Evolutionary conservation across 2,888 invertebrate species (phyloP), one percentile per base, ranked within the genome.

Genomic region (Platycnemis pennipes): DNA sequence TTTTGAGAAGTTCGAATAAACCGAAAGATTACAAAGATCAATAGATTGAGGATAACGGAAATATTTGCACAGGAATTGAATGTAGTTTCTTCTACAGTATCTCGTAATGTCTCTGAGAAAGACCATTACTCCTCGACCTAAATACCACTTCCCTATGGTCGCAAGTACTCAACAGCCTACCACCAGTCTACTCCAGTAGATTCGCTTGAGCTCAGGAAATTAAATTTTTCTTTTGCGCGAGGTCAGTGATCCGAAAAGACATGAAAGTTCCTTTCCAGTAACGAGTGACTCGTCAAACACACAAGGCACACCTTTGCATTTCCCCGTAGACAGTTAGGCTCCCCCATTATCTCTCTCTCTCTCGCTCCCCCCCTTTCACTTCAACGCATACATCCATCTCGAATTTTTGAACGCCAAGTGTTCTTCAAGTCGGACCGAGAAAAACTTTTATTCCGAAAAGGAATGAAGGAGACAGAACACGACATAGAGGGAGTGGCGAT

Each of bases 331-430:
- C 37, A 13, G 37, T 26, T 63, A 26, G n/a, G 63, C 26, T 7
- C 22, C n/a, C 8, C n/a, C n/a, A n/a, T n/a, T n/a, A n/a, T n/a
- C n/a, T n/a, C n/a, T n/a, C n/a, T n/a, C n/a, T n/a, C n/a, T n/a
- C n/a, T n/a, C n/a, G n/a, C n/a, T n/a, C n/a, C 37, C 77, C 77
- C 37, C 77, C 37, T 77, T 37, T 77, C 77, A 31, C 77, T 26
- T n/a, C 77, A 77, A 77, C 31, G 77, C 77, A 77, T 31, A 77
- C 77, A 77, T 77, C 77, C 77, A 77, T 77, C 77, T 77, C 77
- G 77, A 37, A 31, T 26, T 37, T n/a, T 37, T 37, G 77, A 77
- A 77, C 77, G 8, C 77, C 2, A 37, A 77, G 77, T 37, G 77
- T 77, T 37, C 77, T 37, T 77, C 77, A 77, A 77, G 37, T 37